A percentile compares a stretch with the other conserved stretches of the same genome.
These are phyloP conservation scores for Campopleginae sp. DNA, from an alignment of 2,888 invertebrate species.

Conservation along the genomic window DNA sequence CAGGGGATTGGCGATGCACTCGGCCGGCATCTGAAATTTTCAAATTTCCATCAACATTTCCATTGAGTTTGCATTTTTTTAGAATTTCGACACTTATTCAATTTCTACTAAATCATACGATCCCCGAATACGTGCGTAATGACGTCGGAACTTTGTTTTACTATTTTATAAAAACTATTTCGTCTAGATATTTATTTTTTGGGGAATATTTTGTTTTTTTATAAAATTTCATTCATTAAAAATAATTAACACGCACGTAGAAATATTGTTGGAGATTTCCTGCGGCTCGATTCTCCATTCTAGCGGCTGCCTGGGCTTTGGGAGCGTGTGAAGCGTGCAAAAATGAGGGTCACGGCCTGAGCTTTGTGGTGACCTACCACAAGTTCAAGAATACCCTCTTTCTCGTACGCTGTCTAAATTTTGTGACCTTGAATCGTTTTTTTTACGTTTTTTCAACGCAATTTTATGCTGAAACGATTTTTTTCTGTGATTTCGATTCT, in stretches of 20 bases:
- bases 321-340: neutral
- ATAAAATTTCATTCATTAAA: neutral
- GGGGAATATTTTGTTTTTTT: neutral
- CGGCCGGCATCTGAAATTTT: slow-evolving; percentile 88
- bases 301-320: neutral
- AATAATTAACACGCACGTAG: too few species aligned
- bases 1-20: slow-evolving; percentile 89
- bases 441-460: neutral
- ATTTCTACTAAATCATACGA: too few species aligned
- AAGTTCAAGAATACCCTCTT: neutral
- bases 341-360: neutral
- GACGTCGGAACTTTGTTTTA: neutral
- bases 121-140: too few species aligned
- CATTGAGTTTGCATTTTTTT: neutral
- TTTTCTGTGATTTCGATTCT: neutral
- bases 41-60: neutral
- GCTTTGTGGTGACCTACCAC: neutral
- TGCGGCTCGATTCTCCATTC: neutral
- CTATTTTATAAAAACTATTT: neutral
- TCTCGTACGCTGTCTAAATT: neutral
- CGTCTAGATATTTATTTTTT: neutral
- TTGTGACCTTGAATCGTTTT: neutral
- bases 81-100: neutral
- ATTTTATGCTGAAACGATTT: neutral
- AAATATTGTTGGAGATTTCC: neutral